A percentile compares a stretch with the other conserved stretches of the same genome.
Conservation (phyloP, 1,140 invertebrate genomes). For the Tetraneura akinire region DNA sequence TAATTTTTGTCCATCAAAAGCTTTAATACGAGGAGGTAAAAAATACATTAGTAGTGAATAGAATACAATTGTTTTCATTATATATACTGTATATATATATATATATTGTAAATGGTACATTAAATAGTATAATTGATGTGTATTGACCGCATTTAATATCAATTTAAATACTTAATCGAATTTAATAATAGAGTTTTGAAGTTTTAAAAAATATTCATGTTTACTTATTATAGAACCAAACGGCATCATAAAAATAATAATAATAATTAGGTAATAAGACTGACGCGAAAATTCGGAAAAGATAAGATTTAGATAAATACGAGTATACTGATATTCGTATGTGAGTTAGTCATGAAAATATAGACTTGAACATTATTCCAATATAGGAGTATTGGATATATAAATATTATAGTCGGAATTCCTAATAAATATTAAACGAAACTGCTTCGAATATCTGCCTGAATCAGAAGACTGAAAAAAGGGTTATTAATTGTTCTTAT, state of each 20-base stretch:
- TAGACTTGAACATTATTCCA: no score
- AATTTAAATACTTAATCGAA: neutral
- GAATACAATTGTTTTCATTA: neutral
- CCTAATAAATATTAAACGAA: neutral
- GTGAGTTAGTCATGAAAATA: neutral
- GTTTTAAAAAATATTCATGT: neutral
- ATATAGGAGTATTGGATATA: no score
- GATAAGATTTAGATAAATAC: neutral
- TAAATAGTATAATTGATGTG: neutral
- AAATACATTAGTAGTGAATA: neutral
- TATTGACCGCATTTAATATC: neutral
- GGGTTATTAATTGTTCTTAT: neutral
- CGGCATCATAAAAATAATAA: neutral
- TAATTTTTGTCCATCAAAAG: neutral
- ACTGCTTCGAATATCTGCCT: neutral
- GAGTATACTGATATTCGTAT: no score
- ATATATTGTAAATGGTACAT: no score
- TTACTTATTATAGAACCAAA: neutral
- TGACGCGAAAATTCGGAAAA: neutral
- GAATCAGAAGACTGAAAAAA: conserved; percentile 7
- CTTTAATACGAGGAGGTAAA: neutral
- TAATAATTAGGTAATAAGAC: neutral
- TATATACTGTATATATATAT: no score
- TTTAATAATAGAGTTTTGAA: neutral
- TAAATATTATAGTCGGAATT: conserved; percentile 21